phyloP scores from a whole-genome alignment of 2,113 vertebrate genomes.

The Sitta europaea region DNA sequence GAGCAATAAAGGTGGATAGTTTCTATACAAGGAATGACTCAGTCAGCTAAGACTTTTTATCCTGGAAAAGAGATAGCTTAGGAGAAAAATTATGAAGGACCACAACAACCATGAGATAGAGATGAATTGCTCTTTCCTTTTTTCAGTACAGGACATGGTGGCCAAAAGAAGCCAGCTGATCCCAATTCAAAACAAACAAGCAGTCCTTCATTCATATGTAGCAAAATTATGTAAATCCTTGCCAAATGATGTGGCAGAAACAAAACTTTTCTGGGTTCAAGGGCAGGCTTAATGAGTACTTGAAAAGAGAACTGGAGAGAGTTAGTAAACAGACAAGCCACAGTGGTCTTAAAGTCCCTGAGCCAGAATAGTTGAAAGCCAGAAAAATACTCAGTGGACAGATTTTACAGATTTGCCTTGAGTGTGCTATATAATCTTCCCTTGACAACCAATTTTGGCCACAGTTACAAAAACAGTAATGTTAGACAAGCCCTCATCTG shows the following conservation, averaged over 20 bases:
- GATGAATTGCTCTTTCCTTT: neutral
- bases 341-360: neutral
- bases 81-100: neutral
- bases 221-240: neutral
- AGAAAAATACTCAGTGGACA: neutral
- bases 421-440: neutral
- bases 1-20: neutral
- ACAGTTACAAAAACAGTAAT: neutral
- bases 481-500: neutral
- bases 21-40: neutral
- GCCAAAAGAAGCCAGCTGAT: neutral
- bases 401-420: neutral
- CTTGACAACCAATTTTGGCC: neutral
- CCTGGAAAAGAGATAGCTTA: neutral
- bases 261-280: neutral
- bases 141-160: neutral
- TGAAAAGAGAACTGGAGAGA: neutral
- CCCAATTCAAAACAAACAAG: slow-evolving; percentile 7
- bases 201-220: neutral
- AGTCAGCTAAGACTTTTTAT: neutral
- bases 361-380: neutral
- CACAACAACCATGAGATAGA: neutral
- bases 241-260: neutral
- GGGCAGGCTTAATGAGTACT: neutral
- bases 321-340: neutral